Evolutionary conservation across 2,888 invertebrate species (phyloP), one percentile per base, ranked within the genome.

Genomic region (Amblyteles armatorius): DNA sequence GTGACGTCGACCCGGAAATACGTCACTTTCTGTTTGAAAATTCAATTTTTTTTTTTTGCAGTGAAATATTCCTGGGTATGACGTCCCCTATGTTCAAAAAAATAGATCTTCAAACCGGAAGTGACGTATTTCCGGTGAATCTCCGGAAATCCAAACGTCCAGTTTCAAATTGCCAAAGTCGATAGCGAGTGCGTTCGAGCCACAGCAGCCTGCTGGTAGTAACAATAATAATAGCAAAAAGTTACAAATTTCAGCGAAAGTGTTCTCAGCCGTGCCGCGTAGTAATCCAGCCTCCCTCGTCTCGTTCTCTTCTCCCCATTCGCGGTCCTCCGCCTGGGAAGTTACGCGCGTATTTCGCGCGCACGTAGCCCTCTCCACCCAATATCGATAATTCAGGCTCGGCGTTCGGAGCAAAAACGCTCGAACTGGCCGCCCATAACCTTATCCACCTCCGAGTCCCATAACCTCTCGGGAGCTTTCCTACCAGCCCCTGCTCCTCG

Each of bases 351-450:
- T 36, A 57, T 57, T 48, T 22, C 26, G 11, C 57, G 57, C 22
- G 3, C 26, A 57, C 22, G 57, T 26, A 57, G 22, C 26, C 65
- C 36, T 67, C 65, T 40, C 71, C n/a, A 40, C 50, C 92, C 93
- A 92, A 92, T 93, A 93, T 92, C 93, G 92, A 92, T 92, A 93
- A 93, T 91, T 93, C 92, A 92, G 91, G 85, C 88, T 26, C 11
- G 22, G 57, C 26, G 26, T 22, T 22, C 11, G 13, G 11, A 11
- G 57, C 57, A 57, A 57, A 57, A 57, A 57, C 57, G 44, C 16
- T 13, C 26, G 57, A 57, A 57, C 57, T 13, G 44, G 44, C 44
- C 3, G 44, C 13, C 13, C 57, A 26, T 26, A 22, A 74, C 72
- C 77, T 76, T 84, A 84, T 77, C 77, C 40, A 22, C n/a, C 33